A percentile compares a stretch with the other conserved stretches of the same genome.
phyloP scores from a whole-genome alignment of 2,113 vertebrate genomes.

The Oenanthe melanoleuca region DNA sequence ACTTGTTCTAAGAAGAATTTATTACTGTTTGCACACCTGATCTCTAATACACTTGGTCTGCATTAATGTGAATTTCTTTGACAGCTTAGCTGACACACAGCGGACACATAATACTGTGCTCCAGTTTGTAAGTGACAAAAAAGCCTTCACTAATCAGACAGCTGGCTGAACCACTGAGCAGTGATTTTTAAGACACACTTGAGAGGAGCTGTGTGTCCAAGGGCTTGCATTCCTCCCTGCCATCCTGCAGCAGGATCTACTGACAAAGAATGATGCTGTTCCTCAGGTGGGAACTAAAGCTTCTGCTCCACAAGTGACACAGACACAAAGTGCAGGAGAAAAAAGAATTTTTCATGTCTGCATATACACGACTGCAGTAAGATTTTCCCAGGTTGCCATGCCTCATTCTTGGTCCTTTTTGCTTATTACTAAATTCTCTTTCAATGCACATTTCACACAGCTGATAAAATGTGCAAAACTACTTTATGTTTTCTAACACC shows the following conservation, averaged over 20 bases:
- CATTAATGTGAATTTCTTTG: conserved; percentile 40
- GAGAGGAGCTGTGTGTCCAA: conserved; percentile 4
- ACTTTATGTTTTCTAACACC: not conserved
- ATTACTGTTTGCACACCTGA: conserved; percentile 10
- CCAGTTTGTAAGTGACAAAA: conserved; percentile 31
- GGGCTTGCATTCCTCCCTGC: not conserved
- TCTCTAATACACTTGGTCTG: conserved; percentile 31
- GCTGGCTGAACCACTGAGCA: not conserved
- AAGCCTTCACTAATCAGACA: conserved; percentile 18
- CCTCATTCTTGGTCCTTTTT: not conserved
- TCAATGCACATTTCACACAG: not conserved
- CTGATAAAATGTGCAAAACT: not conserved
- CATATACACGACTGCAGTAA: fast-evolving
- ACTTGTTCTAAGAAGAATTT: not conserved
- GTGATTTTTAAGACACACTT: conserved; percentile 14
- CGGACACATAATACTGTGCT: not conserved
- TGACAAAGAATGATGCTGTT: not conserved
- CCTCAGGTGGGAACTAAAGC: not conserved
- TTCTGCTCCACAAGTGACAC: not conserved
- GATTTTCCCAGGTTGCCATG: not conserved
- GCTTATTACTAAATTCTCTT: not conserved
- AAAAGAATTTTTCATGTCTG: not conserved
- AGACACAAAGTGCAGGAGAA: not conserved
- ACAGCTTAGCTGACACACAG: not conserved
- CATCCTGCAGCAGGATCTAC: not conserved